phyloP scores from a whole-genome alignment of 1,140 invertebrate species.

The Olivierus martensii region DNA sequence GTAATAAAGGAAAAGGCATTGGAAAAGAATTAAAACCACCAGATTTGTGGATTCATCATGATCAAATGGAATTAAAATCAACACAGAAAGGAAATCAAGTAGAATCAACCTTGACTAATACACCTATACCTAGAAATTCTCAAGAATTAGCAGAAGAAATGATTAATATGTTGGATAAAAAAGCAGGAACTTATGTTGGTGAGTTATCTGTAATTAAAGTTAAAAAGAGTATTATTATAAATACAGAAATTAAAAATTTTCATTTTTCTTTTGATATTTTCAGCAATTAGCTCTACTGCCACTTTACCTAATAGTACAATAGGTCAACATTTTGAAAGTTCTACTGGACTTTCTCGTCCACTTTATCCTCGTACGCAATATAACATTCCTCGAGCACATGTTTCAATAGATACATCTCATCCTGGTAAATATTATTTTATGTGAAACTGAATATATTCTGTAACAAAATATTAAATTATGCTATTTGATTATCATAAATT shows the following conservation, averaged over 20 bases:
- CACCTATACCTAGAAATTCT: constrained; percentile 29
- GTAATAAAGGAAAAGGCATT: constrained; percentile 26
- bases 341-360: constrained; percentile 24
- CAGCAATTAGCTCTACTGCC: no score
- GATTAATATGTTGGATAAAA: constrained; percentile 15
- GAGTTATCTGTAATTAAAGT: background rate
- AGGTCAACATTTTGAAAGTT: background rate
- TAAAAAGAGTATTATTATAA: background rate
- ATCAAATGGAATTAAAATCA: constrained; percentile 83
- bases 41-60: constrained; percentile 95
- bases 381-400: constrained; percentile 53
- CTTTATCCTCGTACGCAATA: constrained; percentile 65
- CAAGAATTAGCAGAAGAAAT: constrained; percentile 34
- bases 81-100: constrained; percentile 21
- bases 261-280: background rate
- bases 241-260: background rate
- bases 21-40: constrained; percentile 66
- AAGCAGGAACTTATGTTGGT: constrained; percentile 16
- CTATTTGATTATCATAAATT: no score
- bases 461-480: background rate
- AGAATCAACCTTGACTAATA: constrained; percentile 9
- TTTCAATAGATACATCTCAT: constrained; percentile 47
- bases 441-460: background rate
- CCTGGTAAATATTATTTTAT: constrained; percentile 5
- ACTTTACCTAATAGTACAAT: background rate